Conservation (phyloP, 2,113 vertebrate species). For the Toxostoma redivivum region DNA sequence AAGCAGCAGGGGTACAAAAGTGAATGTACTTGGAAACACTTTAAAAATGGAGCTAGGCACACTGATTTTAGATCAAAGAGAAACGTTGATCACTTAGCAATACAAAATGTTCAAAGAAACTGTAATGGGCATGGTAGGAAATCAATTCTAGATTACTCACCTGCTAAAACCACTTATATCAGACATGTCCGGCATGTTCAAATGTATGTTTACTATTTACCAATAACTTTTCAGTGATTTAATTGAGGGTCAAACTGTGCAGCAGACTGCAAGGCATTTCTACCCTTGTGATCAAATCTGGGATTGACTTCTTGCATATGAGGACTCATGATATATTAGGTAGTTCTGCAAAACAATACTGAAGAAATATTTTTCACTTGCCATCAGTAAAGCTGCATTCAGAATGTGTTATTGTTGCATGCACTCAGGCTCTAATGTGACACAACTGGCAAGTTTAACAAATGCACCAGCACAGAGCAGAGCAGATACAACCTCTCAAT, state of each 20-base stretch:
- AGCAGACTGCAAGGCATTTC: background rate
- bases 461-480: background rate
- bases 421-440: background rate
- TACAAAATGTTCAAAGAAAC: background rate
- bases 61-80: conserved; percentile 39
- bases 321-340: background rate
- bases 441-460: background rate
- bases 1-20: background rate
- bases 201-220: background rate
- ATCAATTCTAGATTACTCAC: background rate
- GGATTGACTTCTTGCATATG: background rate
- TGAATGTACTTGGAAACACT: background rate
- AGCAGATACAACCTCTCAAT: background rate
- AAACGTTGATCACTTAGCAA: background rate
- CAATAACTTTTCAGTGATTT: background rate
- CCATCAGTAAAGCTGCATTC: background rate
- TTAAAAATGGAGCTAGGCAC: background rate
- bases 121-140: background rate
- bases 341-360: background rate
- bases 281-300: background rate
- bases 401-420: background rate
- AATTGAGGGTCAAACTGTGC: background rate
- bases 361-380: background rate
- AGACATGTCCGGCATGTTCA: background rate
- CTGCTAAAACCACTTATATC: background rate